These are phyloP conservation scores for Drosophila parabipectinata DNA, from an alignment of 1,140 invertebrate genomes.

Conservation along the genomic window DNA sequence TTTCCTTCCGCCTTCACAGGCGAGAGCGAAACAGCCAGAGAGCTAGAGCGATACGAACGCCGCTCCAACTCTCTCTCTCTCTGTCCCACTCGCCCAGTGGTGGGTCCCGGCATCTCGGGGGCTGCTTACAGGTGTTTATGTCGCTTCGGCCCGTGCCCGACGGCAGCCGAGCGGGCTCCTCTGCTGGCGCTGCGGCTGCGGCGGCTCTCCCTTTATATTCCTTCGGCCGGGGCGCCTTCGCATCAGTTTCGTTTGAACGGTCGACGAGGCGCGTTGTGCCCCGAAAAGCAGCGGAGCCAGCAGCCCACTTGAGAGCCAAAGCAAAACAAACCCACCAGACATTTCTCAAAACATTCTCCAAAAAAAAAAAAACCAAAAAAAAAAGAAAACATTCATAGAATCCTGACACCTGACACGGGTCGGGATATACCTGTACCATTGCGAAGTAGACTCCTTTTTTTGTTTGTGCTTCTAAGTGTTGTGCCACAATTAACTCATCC, in stretches of 20 bases:
- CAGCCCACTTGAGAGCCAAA: conserved; percentile 11
- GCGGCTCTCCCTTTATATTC: conserved; percentile 61
- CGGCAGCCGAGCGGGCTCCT: conserved; percentile 2
- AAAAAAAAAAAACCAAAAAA: too few relatives aligned
- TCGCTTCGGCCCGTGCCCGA: conserved; percentile 14
- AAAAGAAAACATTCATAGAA: neutral
- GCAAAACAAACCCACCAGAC: conserved; percentile 17
- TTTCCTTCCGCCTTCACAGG: conserved; percentile 72
- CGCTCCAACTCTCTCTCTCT: neutral
- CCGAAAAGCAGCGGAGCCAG: conserved; percentile 1
- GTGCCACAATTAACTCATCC: conserved; percentile 20
- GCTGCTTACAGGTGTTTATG: conserved; percentile 75
- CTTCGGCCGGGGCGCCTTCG: conserved; percentile 44
- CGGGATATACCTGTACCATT: neutral
- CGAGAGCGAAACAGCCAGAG: conserved; percentile 1
- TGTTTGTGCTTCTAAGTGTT: conserved; percentile 43
- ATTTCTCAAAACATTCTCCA: neutral
- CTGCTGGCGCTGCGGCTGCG: conserved; percentile 28
- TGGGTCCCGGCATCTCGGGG: conserved; percentile 47
- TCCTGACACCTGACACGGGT: neutral
- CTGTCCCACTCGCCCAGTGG: conserved; percentile 7
- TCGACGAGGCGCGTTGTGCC: conserved; percentile 63
- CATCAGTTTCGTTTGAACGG: conserved; percentile 71
- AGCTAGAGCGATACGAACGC: conserved; percentile 10
- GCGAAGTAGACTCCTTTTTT: conserved; percentile 30